Percentiles rank a stretch among this genome's conserved stretches.
phyloP scores from a whole-genome alignment of 2,113 vertebrate species.

The Nothocercus nigrocapillus region DNA sequence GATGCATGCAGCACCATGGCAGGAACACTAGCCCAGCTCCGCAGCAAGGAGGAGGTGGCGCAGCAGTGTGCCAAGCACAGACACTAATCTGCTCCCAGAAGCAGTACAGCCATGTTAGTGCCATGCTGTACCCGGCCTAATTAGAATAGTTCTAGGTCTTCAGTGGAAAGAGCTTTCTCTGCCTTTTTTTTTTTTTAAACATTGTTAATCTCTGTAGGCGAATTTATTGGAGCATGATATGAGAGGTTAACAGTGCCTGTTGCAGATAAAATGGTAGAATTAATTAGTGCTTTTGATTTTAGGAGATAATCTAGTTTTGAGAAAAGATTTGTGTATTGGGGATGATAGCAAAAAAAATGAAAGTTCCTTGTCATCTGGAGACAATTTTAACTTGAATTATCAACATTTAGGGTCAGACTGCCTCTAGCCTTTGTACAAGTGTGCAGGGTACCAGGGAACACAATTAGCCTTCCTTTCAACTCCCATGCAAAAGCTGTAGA shows the following conservation, averaged over 20 bases:
- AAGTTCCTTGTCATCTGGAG: not conserved
- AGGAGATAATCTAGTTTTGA: slow-evolving; percentile 32
- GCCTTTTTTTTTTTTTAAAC: not conserved
- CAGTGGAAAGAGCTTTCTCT: not conserved
- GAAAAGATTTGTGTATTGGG: slow-evolving; percentile 21
- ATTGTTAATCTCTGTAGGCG: slow-evolving; percentile 58
- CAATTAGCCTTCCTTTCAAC: not conserved
- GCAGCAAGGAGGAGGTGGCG: not conserved
- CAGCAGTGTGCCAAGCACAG: accelerated
- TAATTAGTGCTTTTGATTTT: slow-evolving; percentile 63
- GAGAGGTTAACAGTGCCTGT: slow-evolving; percentile 39
- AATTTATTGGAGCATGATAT: slow-evolving; percentile 68
- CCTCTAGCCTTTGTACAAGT: not conserved
- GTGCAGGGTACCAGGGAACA: not conserved
- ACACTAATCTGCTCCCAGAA: not conserved
- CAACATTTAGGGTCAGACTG: slow-evolving; percentile 20
- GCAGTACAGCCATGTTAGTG: not conserved
- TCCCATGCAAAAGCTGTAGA: not conserved
- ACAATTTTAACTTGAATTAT: slow-evolving; percentile 8
- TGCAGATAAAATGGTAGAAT: slow-evolving; percentile 58
- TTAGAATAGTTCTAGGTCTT: not conserved
- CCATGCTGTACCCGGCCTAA: not conserved
- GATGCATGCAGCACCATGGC: not conserved
- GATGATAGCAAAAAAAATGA: not conserved
- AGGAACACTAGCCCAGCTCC: not conserved